Evolutionary conservation across 2,113 vertebrate species (phyloP).

Genomic region (Poeciliopsis retropinna): DNA sequence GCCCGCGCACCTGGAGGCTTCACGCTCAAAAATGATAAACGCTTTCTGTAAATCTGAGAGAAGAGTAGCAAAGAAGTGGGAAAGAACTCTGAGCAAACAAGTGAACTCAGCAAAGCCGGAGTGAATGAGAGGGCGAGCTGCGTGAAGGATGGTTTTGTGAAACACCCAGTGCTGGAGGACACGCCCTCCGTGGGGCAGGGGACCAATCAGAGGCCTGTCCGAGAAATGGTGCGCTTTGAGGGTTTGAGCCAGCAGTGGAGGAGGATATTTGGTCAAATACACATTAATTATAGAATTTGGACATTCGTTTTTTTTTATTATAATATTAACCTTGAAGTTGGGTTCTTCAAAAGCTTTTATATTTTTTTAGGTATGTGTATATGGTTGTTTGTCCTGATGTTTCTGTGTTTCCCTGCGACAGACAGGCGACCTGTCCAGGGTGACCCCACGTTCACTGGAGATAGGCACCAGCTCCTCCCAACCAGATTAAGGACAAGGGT

Average conservation of each 20-base stretch:
- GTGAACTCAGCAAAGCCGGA: conserved; percentile 49
- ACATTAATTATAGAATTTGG: neutral
- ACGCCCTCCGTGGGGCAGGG: conserved; percentile 12
- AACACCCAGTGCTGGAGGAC: conserved; percentile 36
- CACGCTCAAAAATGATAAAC: neutral
- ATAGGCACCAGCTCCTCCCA: too few relatives aligned
- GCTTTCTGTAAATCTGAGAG: neutral
- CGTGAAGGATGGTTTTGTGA: conserved; percentile 65
- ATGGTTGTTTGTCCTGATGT: too few relatives aligned
- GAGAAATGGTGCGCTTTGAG: conserved; percentile 20
- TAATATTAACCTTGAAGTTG: neutral
- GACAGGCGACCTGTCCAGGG: too few relatives aligned
- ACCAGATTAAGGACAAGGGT: too few relatives aligned
- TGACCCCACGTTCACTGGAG: too few relatives aligned
- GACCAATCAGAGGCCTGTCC: conserved; percentile 70
- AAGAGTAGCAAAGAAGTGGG: neutral
- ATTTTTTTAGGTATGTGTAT: too few relatives aligned
- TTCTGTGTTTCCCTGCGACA: too few relatives aligned
- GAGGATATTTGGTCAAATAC: neutral
- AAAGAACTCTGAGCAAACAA: neutral
- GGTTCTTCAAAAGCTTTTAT: too few relatives aligned
- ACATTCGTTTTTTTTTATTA: neutral
- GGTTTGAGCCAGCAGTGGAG: neutral
- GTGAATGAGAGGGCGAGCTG: conserved; percentile 53
- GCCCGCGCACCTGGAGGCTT: conserved; percentile 17